phyloP scores from a whole-genome alignment of 2,113 vertebrate species.

The Coturnix japonica region DNA sequence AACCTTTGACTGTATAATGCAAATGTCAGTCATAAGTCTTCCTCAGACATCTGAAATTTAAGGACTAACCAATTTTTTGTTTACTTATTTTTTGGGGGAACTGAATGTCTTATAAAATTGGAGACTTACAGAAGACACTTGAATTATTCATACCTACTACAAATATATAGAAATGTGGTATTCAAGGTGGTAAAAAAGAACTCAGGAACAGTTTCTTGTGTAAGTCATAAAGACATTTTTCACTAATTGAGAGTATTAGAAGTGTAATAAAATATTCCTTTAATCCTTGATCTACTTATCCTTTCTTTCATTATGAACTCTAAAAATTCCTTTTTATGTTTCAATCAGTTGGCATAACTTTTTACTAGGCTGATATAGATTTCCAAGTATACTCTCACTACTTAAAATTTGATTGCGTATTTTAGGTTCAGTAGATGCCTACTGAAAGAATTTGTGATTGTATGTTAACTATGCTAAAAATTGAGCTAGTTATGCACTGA shows the following conservation, averaged over 20 bases:
- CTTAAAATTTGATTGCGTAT: neutral
- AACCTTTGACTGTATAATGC: neutral
- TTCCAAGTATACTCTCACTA: neutral
- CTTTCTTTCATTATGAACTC: neutral
- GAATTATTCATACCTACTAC: neutral
- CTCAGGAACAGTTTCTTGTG: neutral
- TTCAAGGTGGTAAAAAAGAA: neutral
- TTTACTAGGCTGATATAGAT: neutral
- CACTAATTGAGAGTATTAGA: neutral
- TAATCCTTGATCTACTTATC: conserved; percentile 41
- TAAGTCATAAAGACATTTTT: neutral
- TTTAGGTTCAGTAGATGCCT: neutral
- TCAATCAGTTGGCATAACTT: neutral
- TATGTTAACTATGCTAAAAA: neutral
- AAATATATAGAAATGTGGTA: neutral
- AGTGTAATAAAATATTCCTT: conserved; percentile 38
- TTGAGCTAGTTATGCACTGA: neutral
- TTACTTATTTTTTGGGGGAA: neutral
- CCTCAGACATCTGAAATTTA: neutral
- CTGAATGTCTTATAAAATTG: neutral
- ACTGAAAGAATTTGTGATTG: neutral
- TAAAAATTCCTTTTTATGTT: conserved; percentile 49
- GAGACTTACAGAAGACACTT: neutral
- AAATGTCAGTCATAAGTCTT: neutral
- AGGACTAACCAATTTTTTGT: neutral